These are phyloP conservation scores for Barnardius zonarius DNA, from an alignment of 2,113 vertebrate genomes.

Conservation along the genomic window DNA sequence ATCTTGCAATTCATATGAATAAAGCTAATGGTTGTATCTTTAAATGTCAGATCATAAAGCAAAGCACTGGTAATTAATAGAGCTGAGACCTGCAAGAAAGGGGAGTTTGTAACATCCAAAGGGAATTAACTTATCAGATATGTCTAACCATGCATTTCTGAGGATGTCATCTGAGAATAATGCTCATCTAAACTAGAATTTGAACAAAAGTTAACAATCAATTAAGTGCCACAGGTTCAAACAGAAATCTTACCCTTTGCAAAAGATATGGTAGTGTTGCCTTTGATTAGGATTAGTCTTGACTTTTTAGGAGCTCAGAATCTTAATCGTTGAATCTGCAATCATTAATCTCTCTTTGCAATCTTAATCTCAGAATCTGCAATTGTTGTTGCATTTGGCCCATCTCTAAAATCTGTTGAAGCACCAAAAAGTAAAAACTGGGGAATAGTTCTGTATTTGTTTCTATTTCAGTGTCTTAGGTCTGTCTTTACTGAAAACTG, in stretches of 20 bases:
- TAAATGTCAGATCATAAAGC: background rate
- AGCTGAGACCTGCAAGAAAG: background rate
- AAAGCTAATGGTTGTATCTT: background rate
- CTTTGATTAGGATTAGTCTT: background rate
- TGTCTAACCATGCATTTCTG: constrained; percentile 26
- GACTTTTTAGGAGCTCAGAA: background rate
- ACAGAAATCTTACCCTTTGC: background rate
- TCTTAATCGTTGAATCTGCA: background rate
- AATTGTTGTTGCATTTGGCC: fast-evolving
- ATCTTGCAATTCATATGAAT: background rate
- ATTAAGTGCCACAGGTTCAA: background rate
- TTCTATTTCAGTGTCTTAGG: background rate
- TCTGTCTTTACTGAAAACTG: background rate
- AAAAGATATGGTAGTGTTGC: background rate
- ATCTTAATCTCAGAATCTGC: too few species aligned
- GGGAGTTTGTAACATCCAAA: background rate
- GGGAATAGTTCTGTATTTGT: background rate
- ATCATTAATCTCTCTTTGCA: too few species aligned
- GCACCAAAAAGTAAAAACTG: background rate
- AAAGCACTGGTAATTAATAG: background rate
- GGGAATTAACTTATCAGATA: constrained; percentile 15
- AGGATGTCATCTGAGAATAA: constrained; percentile 26
- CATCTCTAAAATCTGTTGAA: background rate
- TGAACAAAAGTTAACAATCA: background rate
- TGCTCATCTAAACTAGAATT: constrained; percentile 14